Evolutionary conservation across 23 tunicate species (phyloP).

Genomic region (Trididemnum clinides): DNA sequence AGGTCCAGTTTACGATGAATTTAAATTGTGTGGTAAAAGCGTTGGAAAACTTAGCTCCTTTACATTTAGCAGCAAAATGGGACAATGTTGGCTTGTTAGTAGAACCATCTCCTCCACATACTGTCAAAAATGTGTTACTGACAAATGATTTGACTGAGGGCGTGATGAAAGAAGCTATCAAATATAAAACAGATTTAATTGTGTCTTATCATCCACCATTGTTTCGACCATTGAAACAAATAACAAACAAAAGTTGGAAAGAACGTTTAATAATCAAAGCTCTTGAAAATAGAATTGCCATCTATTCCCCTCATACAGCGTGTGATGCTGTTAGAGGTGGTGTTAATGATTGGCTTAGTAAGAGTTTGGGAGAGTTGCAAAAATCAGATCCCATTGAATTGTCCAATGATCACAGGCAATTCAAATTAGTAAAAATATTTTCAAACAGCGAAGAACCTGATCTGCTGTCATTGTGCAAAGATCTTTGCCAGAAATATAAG

Average conservation of each 20-base stretch:
- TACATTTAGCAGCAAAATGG: constrained; percentile 78
- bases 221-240: constrained; percentile 59
- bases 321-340: constrained; percentile 90
- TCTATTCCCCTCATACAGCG: constrained; percentile 95
- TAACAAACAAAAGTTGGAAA: constrained; percentile 60
- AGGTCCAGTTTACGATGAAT: too few relatives aligned
- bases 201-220: constrained; percentile 98
- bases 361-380: constrained; percentile 50
- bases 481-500: neutral
- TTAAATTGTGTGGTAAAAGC: constrained; percentile 16
- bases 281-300: constrained; percentile 83
- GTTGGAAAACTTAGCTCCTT: constrained; percentile 70
- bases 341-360: constrained; percentile 96
- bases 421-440: neutral
- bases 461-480: neutral
- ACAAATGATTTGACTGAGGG: constrained; percentile 83
- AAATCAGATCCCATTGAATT: constrained; percentile 22
- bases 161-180: constrained; percentile 80
- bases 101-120: constrained; percentile 79
- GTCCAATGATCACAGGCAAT: neutral
- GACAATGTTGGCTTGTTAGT: constrained; percentile 96
- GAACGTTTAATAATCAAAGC: constrained; percentile 63
- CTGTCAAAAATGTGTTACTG: constrained; percentile 59
- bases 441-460: neutral
- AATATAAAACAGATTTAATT: constrained; percentile 54